Evolutionary conservation across 2,888 invertebrate genomes (phyloP).

Genomic region (Bugulina stolonifera): DNA sequence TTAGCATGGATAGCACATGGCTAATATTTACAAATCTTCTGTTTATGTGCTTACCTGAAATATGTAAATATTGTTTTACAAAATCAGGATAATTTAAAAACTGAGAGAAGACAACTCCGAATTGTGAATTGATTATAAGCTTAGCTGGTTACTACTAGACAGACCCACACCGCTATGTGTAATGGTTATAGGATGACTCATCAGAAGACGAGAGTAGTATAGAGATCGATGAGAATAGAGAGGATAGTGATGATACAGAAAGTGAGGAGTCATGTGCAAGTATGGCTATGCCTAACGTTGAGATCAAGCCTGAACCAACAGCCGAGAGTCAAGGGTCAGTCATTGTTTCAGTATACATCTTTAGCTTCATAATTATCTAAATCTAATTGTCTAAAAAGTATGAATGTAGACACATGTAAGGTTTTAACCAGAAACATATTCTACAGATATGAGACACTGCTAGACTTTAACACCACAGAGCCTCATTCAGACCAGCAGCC

Average conservation of each 20-base stretch:
- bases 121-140: too few relatives aligned
- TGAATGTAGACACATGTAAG: neutral
- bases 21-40: too few relatives aligned
- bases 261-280: neutral
- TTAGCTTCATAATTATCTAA: neutral
- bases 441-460: neutral
- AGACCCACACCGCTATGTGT: too few relatives aligned
- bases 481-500: neutral
- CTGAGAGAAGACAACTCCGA: neutral
- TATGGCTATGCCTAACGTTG: neutral
- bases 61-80: neutral
- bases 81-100: neutral
- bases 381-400: too few relatives aligned
- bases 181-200: neutral
- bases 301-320: neutral
- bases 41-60: too few relatives aligned
- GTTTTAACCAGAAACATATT: neutral
- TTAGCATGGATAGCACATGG: too few relatives aligned
- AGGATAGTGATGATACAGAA: conserved; percentile 21
- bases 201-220: conserved; percentile 4
- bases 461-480: conserved; percentile 8
- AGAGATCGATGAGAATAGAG: conserved; percentile 18
- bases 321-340: neutral
- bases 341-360: neutral
- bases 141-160: too few relatives aligned